Evolutionary conservation across 2,888 invertebrate genomes (phyloP).

Genomic region (Sphinx pinastri): DNA sequence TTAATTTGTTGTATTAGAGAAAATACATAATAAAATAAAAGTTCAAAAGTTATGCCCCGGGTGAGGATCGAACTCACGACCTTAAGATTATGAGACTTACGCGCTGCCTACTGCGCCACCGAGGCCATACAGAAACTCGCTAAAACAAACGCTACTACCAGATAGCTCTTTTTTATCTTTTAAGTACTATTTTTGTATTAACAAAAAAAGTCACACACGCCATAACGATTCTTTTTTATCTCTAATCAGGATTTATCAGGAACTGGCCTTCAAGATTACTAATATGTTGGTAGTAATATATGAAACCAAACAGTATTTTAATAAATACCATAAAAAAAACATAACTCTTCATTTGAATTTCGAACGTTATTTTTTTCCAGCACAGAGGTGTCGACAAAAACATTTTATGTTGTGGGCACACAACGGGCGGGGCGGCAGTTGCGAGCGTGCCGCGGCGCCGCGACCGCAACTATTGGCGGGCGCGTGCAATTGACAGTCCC

Average conservation of each 20-base stretch:
- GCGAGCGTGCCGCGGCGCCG: slow-evolving; percentile 39
- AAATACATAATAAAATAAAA: not conserved
- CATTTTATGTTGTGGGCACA: slow-evolving; percentile 26
- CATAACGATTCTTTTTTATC: too few species aligned
- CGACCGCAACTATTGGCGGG: slow-evolving; percentile 81
- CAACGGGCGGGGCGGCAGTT: slow-evolving; percentile 25
- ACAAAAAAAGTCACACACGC: too few species aligned
- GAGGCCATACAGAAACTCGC: slow-evolving; percentile 75
- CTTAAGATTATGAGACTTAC: slow-evolving; percentile 96
- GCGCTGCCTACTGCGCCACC: slow-evolving; percentile 95
- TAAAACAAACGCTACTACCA: not conserved
- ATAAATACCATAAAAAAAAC: not conserved
- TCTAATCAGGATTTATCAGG: too few species aligned
- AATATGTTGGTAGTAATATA: too few species aligned
- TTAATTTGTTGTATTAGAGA: too few species aligned
- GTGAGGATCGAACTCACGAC: slow-evolving; percentile 98
- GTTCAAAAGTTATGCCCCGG: slow-evolving; percentile 86
- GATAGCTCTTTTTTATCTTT: not conserved
- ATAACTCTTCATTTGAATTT: not conserved
- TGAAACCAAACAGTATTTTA: not conserved
- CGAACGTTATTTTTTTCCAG: slow-evolving; percentile 5
- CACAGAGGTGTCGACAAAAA: slow-evolving; percentile 21
- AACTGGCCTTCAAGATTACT: too few species aligned
- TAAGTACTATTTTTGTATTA: too few species aligned
- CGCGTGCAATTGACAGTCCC: slow-evolving; percentile 82